Evolutionary conservation across 2,797 vertebrate genomes (phyloP).

Genomic region (Ptychobarbus kaznakovi): DNA sequence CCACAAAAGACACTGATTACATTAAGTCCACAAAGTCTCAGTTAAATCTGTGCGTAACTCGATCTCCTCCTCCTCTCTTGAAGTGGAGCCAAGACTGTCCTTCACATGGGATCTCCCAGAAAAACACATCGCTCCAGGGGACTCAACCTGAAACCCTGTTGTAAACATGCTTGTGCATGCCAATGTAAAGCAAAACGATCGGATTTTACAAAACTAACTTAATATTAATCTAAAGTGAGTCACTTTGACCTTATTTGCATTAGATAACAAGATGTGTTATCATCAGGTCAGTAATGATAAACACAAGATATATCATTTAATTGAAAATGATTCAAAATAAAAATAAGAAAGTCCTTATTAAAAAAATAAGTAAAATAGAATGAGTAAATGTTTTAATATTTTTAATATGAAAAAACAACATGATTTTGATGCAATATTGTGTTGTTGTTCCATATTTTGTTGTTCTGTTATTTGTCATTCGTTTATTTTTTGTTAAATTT

Average conservation of each 20-base stretch:
- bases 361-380: too few species aligned
- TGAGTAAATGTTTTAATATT: too few species aligned
- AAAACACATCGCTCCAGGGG: background rate
- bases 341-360: too few species aligned
- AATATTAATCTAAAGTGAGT: background rate
- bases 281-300: too few species aligned
- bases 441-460: too few species aligned
- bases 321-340: too few species aligned
- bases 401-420: too few species aligned
- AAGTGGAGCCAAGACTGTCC: conserved; percentile 33
- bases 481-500: too few species aligned
- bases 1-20: conserved; percentile 20
- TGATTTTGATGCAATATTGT: too few species aligned
- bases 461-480: too few species aligned
- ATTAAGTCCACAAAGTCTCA: conserved; percentile 14
- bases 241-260: background rate
- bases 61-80: conserved; percentile 45
- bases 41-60: conserved; percentile 49
- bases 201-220: background rate
- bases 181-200: background rate
- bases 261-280: background rate
- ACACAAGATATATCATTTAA: too few species aligned
- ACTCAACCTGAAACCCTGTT: background rate
- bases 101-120: background rate
- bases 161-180: background rate